Base-by-base conservation (phyloP, 2,888 invertebrate genomes). In the Linnaemya tessellans region DNA sequence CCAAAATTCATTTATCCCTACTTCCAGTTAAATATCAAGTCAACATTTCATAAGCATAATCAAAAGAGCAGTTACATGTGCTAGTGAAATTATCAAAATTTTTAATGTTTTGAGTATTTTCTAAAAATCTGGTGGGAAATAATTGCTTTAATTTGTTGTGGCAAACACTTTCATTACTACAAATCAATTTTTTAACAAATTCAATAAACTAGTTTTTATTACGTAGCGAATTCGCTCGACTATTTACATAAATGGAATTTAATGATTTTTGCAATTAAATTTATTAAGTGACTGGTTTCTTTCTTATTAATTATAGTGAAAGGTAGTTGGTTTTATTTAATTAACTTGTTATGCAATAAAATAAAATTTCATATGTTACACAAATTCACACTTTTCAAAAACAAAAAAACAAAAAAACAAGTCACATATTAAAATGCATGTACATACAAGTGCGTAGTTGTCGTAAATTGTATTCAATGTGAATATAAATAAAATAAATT, bases 381-480 rank as follows among this genome's bases (percentile, higher is more conserved):
- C 20, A 51, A 67, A 35, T 51, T 51, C 35, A 51, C 20, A 10
- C 8, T 38, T 49, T 67, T 54, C 7, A 13, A 38, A 38, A n/a
- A n/a, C n/a, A n/a, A n/a, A n/a, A n/a, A n/a, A n/a, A n/a, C n/a
- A n/a, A n/a, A n/a, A n/a, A n/a, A n/a, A 11, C 15, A 38, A 51
- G 13, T 51, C 20, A 68, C 68, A 54, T 22, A 2, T 70, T 41
- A 5, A 25, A 70, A 70, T 54, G 41, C 54, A 71, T 58, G 71
- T 58, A 11, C n/a, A 25, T 38, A 25, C 43, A 71, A 43, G 38
- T 58, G 71, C 71, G 56, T 56, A 62, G 25, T 58, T 67, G 65
- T 74, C 30, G 51, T 67, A 67, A 74, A 49, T 49, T 60, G 41
- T 74, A 60, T 74, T 65, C 35, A 60, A 51, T 51, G 49, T 58